phyloP scores from a whole-genome alignment of 2,113 vertebrate genomes.

The Crotalus viridis region DNA sequence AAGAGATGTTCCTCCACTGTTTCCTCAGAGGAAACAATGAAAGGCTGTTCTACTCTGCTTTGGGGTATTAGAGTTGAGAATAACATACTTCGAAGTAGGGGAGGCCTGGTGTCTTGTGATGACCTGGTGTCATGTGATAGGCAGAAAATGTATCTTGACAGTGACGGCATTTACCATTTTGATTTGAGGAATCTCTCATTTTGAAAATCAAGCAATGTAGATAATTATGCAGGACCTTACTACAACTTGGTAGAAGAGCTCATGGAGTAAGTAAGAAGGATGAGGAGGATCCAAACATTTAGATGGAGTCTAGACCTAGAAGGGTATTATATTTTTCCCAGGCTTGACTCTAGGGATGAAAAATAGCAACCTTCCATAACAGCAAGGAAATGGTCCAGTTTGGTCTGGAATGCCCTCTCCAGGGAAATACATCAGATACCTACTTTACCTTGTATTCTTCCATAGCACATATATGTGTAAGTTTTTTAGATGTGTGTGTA shows the following conservation, averaged over 20 bases:
- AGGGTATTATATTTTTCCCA: background rate
- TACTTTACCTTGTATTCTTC: background rate
- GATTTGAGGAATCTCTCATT: background rate
- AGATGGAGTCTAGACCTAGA: background rate
- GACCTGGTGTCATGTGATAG: background rate
- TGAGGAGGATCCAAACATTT: too few relatives aligned
- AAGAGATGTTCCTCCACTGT: background rate
- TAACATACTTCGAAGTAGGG: background rate
- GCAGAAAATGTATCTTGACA: background rate
- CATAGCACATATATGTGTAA: background rate
- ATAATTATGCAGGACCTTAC: background rate
- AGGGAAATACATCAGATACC: background rate
- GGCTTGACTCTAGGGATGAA: background rate
- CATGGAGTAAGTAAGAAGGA: background rate
- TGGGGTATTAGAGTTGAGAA: background rate
- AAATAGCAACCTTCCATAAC: background rate
- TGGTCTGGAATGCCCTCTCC: background rate
- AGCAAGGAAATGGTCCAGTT: background rate
- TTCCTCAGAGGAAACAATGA: background rate
- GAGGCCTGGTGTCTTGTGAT: too few relatives aligned
- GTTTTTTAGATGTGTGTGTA: background rate
- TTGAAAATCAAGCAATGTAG: background rate
- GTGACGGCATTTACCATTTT: background rate
- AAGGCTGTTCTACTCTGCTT: background rate
- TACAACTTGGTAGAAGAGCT: background rate